Evolutionary conservation across 2,113 vertebrate species (phyloP), one percentile per base, ranked within the genome.

Genomic region (Chelonoidis abingdonii): DNA sequence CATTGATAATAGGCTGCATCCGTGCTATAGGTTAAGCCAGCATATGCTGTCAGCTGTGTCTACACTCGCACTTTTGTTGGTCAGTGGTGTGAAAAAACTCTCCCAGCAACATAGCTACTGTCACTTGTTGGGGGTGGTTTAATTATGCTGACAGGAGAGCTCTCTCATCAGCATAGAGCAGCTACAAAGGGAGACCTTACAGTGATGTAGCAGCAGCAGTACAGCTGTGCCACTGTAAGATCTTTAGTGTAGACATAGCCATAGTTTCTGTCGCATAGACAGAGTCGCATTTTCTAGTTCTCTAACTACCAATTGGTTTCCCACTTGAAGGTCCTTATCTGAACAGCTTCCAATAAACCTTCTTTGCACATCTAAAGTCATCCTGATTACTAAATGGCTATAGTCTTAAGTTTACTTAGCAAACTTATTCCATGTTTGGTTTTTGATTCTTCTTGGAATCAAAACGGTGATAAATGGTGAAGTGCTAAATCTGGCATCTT

Each of bases 391-490:
- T 80, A 54, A 94, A 87, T 62, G 80, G 78, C 84, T 92, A 84
- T 19, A 81, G 83, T 44, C 84, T 93, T 81, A 49, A 59, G 62
- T 92, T 97, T 87, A 54, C 81, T 92, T 89, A 83, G 65, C 27
- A 84, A 10, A 94, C 83, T 52, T 57, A 57, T 91, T 88, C 92
- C 44, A 21, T 69, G 82, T 95, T 93, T 92, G 90, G 12, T 72
- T 96, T 89, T 44, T 92, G 62, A 59, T 88, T 95, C 65, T 91
- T 94, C 84, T 57, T 95, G 75, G 75, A 75, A 93, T 94, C 87
- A 88, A 94, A 94, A 92, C 83, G 81, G 80, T 29, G 72, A 50
- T 87, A 93, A 92, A 83, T 54, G 72, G 7, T 22, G 29, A 62
- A 88, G 21, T 75, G n/a, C 22, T 41, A 41, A 75, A 85, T 83